These are phyloP conservation scores for Schizotus pectinicornis DNA, from an alignment of 2,888 invertebrate species.

Conservation along the genomic window DNA sequence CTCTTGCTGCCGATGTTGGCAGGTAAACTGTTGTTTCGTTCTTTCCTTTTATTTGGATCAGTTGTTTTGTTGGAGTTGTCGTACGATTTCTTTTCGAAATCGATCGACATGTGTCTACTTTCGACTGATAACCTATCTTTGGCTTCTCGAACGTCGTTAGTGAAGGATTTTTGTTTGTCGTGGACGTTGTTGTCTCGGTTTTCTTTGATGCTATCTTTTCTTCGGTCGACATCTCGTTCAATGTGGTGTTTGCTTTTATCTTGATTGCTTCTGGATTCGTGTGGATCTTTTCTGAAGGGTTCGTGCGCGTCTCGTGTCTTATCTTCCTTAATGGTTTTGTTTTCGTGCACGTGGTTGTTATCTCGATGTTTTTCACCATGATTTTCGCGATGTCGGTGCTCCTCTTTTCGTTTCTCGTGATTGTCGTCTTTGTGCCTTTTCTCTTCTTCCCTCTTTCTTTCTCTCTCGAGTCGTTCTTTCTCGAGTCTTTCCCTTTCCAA, in stretches of 20 bases:
- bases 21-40: conserved; percentile 68
- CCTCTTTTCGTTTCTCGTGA: conserved; percentile 33
- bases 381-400: conserved; percentile 63
- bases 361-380: conserved; percentile 56
- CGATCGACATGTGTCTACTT: conserved; percentile 60
- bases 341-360: conserved; percentile 38
- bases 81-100: conserved; percentile 50
- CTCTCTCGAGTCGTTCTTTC: conserved; percentile 56
- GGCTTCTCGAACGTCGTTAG: conserved; percentile 32
- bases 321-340: conserved; percentile 58
- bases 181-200: conserved; percentile 60
- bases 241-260: conserved; percentile 48
- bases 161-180: conserved; percentile 59
- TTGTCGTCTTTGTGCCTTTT: conserved; percentile 22
- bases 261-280: conserved; percentile 21
- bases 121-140: conserved; percentile 50
- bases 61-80: conserved; percentile 43
- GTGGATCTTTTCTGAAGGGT: conserved; percentile 29
- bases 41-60: conserved; percentile 62
- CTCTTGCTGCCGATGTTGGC: conserved; percentile 73
- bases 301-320: conserved; percentile 55
- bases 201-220: conserved; percentile 59
- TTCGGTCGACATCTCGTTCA: conserved; percentile 58
- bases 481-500: conserved; percentile 49
- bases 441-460: conserved; percentile 24